A percentile compares a stretch with the other conserved stretches of the same genome.
Conservation (phyloP, 1,140 invertebrate genomes). For the Scaptodrosophila lebanonensis region DNA sequence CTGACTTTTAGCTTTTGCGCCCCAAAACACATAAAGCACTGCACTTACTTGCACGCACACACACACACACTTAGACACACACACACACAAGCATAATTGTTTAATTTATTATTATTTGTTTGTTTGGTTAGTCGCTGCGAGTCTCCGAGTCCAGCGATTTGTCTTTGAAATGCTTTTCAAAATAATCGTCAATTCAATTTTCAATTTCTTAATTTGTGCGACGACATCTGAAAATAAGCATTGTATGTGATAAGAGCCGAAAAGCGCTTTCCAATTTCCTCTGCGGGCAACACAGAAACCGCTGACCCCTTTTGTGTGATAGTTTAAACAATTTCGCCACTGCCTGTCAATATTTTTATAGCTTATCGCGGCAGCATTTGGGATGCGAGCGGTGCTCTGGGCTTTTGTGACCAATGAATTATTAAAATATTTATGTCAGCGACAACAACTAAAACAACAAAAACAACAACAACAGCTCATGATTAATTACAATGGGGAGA, state of each 20-base stretch:
- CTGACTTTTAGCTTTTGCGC: slow-evolving; percentile 28
- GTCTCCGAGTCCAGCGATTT: slow-evolving; percentile 32
- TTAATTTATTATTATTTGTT: slow-evolving; percentile 75
- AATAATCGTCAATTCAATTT: slow-evolving; percentile 28
- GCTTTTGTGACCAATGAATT: slow-evolving; percentile 3
- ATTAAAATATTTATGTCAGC: no score
- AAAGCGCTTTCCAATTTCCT: slow-evolving; percentile 30
- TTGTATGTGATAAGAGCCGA: slow-evolving; percentile 47
- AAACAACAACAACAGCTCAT: background rate
- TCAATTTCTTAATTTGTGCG: slow-evolving; percentile 52
- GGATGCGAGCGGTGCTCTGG: background rate
- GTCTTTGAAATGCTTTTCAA: slow-evolving; percentile 60
- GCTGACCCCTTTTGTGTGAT: slow-evolving; percentile 13
- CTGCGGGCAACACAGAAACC: background rate
- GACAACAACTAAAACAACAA: no score
- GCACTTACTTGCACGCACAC: slow-evolving; percentile 2
- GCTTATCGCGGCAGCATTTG: slow-evolving; percentile 42
- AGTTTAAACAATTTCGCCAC: slow-evolving; percentile 68
- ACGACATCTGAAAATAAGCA: no score
- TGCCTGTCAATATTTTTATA: slow-evolving; percentile 62
- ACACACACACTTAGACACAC: no score
- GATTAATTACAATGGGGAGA: background rate
- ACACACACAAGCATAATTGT: slow-evolving; percentile 49
- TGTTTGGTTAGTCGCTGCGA: slow-evolving; percentile 42
- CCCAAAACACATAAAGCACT: slow-evolving; percentile 4